Percentiles rank a stretch among this genome's conserved stretches.
These are phyloP conservation scores for Ophthalmotilapia sp. DNA, from an alignment of 2,113 vertebrate genomes.

Conservation along the genomic window DNA sequence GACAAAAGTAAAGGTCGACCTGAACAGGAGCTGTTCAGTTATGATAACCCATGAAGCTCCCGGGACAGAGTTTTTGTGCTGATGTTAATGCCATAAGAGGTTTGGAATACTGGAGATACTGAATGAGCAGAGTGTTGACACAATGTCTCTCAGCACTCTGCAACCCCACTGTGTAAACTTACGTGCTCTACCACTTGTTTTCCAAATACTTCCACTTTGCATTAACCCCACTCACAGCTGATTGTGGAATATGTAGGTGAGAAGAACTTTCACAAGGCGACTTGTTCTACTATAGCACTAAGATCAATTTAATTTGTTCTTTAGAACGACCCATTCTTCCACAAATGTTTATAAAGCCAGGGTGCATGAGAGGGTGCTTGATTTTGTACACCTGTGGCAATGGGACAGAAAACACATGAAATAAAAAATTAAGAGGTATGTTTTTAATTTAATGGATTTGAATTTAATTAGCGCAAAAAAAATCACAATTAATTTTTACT, in stretches of 20 bases:
- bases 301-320: background rate
- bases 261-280: background rate
- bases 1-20: background rate
- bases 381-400: background rate
- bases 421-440: background rate
- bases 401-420: background rate
- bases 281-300: background rate
- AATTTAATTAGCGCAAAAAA: background rate
- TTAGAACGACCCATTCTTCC: background rate
- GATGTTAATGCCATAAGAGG: background rate
- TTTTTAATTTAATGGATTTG: background rate
- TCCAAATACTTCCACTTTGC: background rate
- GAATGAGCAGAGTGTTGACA: background rate
- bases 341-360: background rate
- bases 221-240: background rate
- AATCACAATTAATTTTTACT: background rate
- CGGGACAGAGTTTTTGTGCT: background rate
- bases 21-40: background rate
- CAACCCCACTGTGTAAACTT: background rate
- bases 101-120: background rate
- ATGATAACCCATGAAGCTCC: background rate
- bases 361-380: background rate
- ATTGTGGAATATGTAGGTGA: background rate
- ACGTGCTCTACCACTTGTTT: background rate
- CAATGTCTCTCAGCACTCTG: background rate